Evolutionary conservation across 2,797 vertebrate genomes (phyloP).

Genomic region (Strix occidentalis): DNA sequence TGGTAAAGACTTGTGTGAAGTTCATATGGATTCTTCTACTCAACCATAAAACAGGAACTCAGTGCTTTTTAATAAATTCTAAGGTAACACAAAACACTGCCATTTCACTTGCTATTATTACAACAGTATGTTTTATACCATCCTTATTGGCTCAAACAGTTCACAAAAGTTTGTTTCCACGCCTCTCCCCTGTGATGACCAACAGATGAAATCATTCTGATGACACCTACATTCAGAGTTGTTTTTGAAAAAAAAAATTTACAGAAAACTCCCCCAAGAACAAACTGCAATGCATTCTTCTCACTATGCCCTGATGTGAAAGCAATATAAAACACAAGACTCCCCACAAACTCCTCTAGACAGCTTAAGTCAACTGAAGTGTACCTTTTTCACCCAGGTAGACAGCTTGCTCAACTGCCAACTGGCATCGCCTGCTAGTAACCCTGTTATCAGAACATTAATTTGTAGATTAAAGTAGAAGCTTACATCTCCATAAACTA

Average conservation of each 20-base stretch:
- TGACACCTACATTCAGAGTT: not conserved
- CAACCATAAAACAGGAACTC: not conserved
- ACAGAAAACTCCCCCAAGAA: not conserved
- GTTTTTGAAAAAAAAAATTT: not conserved
- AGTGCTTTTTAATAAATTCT: not conserved
- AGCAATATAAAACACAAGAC: not conserved
- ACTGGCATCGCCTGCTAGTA: conserved; percentile 88
- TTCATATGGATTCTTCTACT: rapidly evolving
- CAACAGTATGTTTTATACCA: not conserved
- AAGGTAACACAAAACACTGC: not conserved
- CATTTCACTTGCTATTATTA: not conserved
- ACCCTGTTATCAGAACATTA: conserved; percentile 72
- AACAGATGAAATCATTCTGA: not conserved
- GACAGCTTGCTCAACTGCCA: conserved; percentile 83
- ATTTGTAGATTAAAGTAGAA: not conserved
- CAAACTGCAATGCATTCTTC: not conserved
- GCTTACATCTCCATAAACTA: not conserved
- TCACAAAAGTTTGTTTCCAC: not conserved
- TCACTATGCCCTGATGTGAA: not conserved
- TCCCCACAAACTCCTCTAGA: not conserved
- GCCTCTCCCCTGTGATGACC: not conserved
- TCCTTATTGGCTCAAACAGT: not conserved
- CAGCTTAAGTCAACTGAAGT: not conserved
- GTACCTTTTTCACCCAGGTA: conserved; percentile 84
- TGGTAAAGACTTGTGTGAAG: not conserved